Conservation (phyloP, 1,140 invertebrate species). For the Drosophila repletoides region DNA sequence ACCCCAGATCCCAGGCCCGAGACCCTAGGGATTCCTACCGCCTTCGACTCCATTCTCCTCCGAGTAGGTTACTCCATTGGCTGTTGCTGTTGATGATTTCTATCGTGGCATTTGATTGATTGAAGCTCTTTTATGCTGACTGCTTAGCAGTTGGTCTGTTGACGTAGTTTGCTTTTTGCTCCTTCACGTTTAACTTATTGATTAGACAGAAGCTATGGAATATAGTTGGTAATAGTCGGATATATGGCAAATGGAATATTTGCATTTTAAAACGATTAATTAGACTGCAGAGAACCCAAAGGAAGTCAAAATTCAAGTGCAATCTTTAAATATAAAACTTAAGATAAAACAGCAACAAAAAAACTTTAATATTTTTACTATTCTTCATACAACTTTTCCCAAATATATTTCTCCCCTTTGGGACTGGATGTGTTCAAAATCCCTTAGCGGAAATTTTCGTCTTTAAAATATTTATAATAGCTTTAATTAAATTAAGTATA, state of each 20-base stretch:
- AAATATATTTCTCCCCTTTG: no score
- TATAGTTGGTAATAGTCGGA: not conserved
- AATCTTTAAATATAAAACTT: not conserved
- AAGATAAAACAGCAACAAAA: no score
- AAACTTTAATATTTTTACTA: no score
- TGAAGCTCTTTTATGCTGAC: constrained; percentile 47
- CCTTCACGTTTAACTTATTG: constrained; percentile 59
- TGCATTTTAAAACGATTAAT: constrained; percentile 71
- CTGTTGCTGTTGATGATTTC: constrained; percentile 60
- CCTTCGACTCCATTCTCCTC: constrained; percentile 6
- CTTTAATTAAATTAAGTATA: no score
- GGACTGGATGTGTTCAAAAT: no score
- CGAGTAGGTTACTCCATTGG: constrained; percentile 6
- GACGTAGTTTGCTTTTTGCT: constrained; percentile 23
- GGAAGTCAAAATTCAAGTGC: not conserved
- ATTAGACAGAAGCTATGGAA: constrained; percentile 32
- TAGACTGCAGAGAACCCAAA: constrained; percentile 2
- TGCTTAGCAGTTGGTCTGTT: constrained; percentile 24
- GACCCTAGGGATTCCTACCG: no score
- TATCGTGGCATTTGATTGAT: constrained; percentile 71
- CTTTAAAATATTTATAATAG: no score
- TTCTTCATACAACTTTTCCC: no score
- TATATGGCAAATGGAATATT: constrained; percentile 34
- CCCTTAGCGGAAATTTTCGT: no score
- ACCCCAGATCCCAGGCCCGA: no score